These are phyloP conservation scores for Sebastes schlegelii DNA, from an alignment of 2,113 vertebrate species.

Conservation along the genomic window DNA sequence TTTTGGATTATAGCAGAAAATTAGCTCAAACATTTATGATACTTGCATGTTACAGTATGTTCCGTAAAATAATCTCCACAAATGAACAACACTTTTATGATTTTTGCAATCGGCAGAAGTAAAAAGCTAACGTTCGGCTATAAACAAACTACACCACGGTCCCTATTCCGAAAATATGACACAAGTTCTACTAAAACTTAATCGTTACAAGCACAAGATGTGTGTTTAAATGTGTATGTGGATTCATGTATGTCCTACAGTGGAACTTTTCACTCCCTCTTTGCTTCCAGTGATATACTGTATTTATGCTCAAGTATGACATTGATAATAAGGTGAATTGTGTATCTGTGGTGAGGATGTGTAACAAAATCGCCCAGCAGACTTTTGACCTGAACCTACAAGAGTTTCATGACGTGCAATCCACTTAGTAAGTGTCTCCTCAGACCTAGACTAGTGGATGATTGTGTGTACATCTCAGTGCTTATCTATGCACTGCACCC, in stretches of 20 bases:
- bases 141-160: too few species aligned
- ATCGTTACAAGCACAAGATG: background rate
- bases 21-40: too few species aligned
- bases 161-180: background rate
- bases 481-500: conserved; percentile 44
- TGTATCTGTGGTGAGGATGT: background rate
- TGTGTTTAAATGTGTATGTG: background rate
- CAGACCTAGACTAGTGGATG: conserved; percentile 1
- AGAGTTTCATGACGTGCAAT: conserved; percentile 10
- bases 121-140: too few species aligned
- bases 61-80: too few species aligned
- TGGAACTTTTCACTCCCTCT: background rate
- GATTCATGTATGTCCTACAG: background rate
- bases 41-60: too few species aligned
- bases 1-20: too few species aligned
- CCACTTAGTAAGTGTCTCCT: conserved; percentile 13
- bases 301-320: background rate
- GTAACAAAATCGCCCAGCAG: background rate
- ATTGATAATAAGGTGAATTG: background rate
- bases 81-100: too few species aligned
- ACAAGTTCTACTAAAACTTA: background rate
- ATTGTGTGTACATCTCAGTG: conserved; percentile 18
- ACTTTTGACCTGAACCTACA: background rate
- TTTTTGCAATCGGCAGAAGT: too few species aligned
- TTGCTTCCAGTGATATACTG: background rate